These are phyloP conservation scores for Electrona antarctica DNA, from an alignment of 2,113 vertebrate genomes.

Conservation along the genomic window DNA sequence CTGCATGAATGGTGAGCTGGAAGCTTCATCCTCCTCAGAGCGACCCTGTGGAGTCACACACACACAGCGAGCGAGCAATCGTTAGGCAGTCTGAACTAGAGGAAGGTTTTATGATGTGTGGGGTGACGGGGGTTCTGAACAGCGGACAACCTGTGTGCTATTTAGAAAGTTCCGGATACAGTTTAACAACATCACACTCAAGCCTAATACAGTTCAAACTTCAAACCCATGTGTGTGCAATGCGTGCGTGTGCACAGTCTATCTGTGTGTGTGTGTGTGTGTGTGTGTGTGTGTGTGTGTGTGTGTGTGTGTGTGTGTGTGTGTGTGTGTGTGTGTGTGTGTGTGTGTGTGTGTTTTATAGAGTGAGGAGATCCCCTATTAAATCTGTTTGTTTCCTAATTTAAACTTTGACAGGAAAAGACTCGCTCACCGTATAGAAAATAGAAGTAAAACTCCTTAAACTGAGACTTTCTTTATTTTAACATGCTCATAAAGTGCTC, in stretches of 20 bases:
- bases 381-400: slow-evolving; percentile 11
- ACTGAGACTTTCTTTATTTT: no score
- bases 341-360: neutral
- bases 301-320: neutral
- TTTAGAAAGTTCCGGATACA: slow-evolving; percentile 8
- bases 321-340: neutral
- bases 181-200: slow-evolving; percentile 3
- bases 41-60: slow-evolving; percentile 11
- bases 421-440: no score
- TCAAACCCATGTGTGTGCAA: no score
- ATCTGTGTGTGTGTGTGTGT: neutral
- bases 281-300: neutral
- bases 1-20: slow-evolving; percentile 54
- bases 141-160: slow-evolving; percentile 32
- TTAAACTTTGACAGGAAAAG: neutral
- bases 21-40: slow-evolving; percentile 36
- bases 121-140: slow-evolving; percentile 2
- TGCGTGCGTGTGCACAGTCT: no score
- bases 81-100: slow-evolving; percentile 2
- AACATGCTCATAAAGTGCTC: no score
- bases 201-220: neutral
- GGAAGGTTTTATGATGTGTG: slow-evolving; percentile 11
- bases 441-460: no score
- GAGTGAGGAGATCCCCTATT: slow-evolving; percentile 16
- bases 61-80: neutral